These are phyloP conservation scores for Rosalia funebris DNA, from an alignment of 2,888 invertebrate species.

Conservation along the genomic window DNA sequence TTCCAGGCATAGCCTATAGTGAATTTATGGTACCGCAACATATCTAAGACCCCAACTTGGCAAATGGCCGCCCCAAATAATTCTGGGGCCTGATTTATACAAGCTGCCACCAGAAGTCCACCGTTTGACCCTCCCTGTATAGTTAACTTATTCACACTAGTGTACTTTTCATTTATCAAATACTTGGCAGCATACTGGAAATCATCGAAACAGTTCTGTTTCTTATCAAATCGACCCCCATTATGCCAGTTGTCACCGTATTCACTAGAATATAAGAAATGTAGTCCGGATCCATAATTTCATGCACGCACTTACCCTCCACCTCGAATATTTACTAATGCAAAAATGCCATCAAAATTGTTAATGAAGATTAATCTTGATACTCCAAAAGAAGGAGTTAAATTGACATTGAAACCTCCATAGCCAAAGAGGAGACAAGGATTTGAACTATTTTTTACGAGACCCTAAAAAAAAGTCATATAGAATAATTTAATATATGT, in stretches of 20 bases:
- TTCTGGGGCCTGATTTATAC: conserved; percentile 94
- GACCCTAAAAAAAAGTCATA: conserved; percentile 70
- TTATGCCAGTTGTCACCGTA: conserved; percentile 99
- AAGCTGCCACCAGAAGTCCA: conserved; percentile 94
- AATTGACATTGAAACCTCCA: conserved; percentile 95
- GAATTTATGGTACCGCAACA: conserved; percentile 97
- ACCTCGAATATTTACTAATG: conserved; percentile 93
- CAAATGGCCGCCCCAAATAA: conserved; percentile 92
- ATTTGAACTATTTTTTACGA: conserved; percentile 74
- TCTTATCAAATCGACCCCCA: conserved; percentile 87
- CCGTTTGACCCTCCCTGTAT: conserved; percentile 98
- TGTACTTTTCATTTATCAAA: conserved; percentile 83
- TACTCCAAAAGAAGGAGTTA: conserved; percentile 90
- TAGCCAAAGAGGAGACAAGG: conserved; percentile 95
- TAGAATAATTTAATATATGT: no score
- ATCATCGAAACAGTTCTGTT: conserved; percentile 98
- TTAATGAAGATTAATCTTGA: conserved; percentile 89
- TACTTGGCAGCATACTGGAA: conserved; percentile 93
- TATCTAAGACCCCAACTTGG: conserved; percentile 97
- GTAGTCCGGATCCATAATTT: neutral
- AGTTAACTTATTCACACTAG: conserved; percentile 76
- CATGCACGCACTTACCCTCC: conserved; percentile 78
- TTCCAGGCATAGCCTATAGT: conserved; percentile 97
- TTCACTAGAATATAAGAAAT: conserved; percentile 71
- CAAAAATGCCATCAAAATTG: conserved; percentile 87